phyloP scores from a whole-genome alignment of 2,888 invertebrate species.

The Diogma glabrata region DNA sequence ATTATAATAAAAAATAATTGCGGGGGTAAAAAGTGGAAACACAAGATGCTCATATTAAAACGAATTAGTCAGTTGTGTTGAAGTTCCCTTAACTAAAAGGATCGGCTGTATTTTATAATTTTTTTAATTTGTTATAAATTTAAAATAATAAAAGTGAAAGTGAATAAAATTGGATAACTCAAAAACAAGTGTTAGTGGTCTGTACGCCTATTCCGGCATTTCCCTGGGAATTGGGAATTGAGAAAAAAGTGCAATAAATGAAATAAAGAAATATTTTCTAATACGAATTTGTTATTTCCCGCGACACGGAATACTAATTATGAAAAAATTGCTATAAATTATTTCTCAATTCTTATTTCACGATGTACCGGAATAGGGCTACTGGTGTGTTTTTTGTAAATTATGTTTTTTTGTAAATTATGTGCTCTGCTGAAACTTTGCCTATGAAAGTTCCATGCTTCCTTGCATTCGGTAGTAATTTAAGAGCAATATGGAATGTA shows the following conservation, averaged over 20 bases:
- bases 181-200: background rate
- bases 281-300: too few species aligned
- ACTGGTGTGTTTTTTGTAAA: too few species aligned
- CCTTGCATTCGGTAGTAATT: slow-evolving; percentile 40
- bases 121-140: background rate
- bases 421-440: too few species aligned
- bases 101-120: slow-evolving; percentile 1
- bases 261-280: background rate
- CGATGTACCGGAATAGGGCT: too few species aligned
- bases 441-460: slow-evolving; percentile 39
- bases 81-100: background rate
- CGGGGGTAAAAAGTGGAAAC: slow-evolving; percentile 8
- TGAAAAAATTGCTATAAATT: too few species aligned
- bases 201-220: too few species aligned
- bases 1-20: slow-evolving; percentile 5
- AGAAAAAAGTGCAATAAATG: background rate
- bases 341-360: too few species aligned
- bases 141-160: background rate
- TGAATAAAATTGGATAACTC: background rate
- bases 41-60: slow-evolving; percentile 7
- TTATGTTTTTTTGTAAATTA: too few species aligned
- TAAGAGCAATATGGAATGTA: slow-evolving; percentile 38
- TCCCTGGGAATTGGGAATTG: too few species aligned
- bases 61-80: slow-evolving; percentile 6
- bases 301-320: too few species aligned